phyloP scores from a whole-genome alignment of 1,140 invertebrate genomes.

The Zeugodacus cucurbitae region DNA sequence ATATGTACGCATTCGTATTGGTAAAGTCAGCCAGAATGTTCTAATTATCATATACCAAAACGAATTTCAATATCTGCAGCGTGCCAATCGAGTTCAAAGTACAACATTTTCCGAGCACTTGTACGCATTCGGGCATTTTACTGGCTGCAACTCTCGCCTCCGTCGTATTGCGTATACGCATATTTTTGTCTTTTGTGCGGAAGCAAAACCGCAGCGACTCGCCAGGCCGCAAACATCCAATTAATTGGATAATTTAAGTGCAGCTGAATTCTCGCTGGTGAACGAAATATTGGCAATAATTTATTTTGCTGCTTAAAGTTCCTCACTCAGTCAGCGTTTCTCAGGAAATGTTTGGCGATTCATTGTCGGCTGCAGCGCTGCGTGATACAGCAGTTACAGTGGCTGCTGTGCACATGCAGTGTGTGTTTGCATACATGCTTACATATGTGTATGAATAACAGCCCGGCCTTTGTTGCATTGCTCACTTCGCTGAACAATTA shows the following conservation, averaged over 20 bases:
- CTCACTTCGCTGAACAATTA: slow-evolving; percentile 17
- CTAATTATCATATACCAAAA: background rate
- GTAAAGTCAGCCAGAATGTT: background rate
- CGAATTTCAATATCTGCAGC: background rate
- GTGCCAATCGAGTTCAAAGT: background rate
- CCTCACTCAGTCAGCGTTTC: background rate
- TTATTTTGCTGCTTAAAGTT: background rate
- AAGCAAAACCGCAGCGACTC: background rate
- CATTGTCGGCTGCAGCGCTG: background rate
- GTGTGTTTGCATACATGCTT: background rate
- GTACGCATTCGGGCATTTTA: background rate
- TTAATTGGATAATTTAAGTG: slow-evolving; percentile 30
- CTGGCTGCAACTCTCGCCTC: too few relatives aligned
- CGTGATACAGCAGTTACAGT: background rate
- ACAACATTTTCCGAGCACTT: background rate
- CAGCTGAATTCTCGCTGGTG: background rate
- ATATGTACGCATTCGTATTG: too few relatives aligned
- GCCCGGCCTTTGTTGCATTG: background rate
- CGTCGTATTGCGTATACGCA: background rate
- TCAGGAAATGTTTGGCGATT: background rate
- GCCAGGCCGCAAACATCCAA: background rate
- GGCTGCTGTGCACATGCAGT: background rate
- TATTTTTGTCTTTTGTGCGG: background rate
- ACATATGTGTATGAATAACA: background rate
- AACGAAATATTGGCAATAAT: slow-evolving; percentile 8